These are phyloP conservation scores for Fabriciana adippe DNA, from an alignment of 2,888 invertebrate species.

Conservation along the genomic window DNA sequence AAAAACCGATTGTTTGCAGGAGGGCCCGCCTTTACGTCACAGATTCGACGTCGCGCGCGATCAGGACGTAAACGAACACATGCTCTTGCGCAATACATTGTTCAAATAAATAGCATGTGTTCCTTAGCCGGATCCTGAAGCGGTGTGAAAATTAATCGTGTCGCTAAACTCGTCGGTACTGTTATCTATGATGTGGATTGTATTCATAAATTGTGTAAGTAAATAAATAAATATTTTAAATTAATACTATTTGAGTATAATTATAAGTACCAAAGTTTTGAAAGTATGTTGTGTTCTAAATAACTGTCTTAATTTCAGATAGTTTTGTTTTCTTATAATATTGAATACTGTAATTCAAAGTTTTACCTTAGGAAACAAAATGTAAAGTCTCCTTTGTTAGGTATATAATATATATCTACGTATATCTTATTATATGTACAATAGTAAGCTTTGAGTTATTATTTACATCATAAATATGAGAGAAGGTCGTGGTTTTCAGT, in stretches of 20 bases:
- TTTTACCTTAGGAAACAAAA: too few relatives aligned
- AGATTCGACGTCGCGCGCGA: constrained; percentile 65
- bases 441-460: not conserved
- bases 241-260: too few relatives aligned
- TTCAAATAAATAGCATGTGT: constrained; percentile 77
- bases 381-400: too few relatives aligned
- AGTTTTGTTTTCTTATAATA: too few relatives aligned
- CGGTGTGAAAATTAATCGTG: constrained; percentile 61
- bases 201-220: not conserved
- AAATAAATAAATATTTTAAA: not conserved
- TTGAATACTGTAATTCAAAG: too few relatives aligned
- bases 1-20: constrained; percentile 78
- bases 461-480: constrained; percentile 18
- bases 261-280: too few relatives aligned
- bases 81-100: constrained; percentile 72
- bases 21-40: constrained; percentile 76
- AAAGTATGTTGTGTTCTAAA: too few relatives aligned
- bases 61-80: constrained; percentile 65
- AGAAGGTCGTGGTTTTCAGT: constrained; percentile 32
- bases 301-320: too few relatives aligned
- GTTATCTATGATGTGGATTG: not conserved
- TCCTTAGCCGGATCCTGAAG: constrained; percentile 65
- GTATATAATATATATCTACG: not conserved
- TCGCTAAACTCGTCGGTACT: constrained; percentile 23
- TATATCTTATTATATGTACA: too few relatives aligned